Evolutionary conservation across 1,140 invertebrate species (phyloP), one percentile per base, ranked within the genome.

Genomic region (Thaumatotibia leucotreta): DNA sequence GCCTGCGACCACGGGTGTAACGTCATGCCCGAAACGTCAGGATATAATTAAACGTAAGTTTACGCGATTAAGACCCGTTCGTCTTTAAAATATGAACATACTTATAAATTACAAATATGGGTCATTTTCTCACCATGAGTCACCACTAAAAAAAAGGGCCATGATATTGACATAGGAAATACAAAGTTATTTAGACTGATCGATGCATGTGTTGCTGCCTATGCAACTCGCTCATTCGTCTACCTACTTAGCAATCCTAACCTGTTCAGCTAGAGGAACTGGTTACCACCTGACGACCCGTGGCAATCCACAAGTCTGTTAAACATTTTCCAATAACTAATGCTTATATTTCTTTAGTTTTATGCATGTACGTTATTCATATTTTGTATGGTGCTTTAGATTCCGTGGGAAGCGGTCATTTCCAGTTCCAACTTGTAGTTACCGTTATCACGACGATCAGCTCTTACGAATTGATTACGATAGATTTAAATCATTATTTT

Each of bases 211-310:
- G 67, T n/a, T n/a, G n/a, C n/a, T 70, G 66, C 67, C 70, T 73
- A 75, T 74, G 72, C 72, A 80, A 68, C 64, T 67, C 52, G 65
- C 67, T 75, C 71, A 72, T 72, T 73, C 75, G 71, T 78, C 77
- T 78, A 84, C 75, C 81, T 79, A 80, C 67, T 58, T 58, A 58
- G 27, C 69, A 64, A 72, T 69, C 63, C 31, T 67, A 63, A 82
- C 76, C 74, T 65, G 76, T 76, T 68, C 67, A 76, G 69, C 77
- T 45, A 65, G 72, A 76, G 67, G 70, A 83, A 84, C 82, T 82
- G 76, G 83, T 86, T 84, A 72, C 70, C 68, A 77, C 70, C 72
- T 84, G 71, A 72, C 66, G 52, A 70, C 75, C 64, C 65, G 73
- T 70, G 66, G 68, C 75, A 31, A 63, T 67, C 75, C 66, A 69